Percentiles rank a stretch among this genome's conserved stretches.
Conservation (phyloP, 2,113 vertebrate species). For the Hypocryptadius cinnamomeus region DNA sequence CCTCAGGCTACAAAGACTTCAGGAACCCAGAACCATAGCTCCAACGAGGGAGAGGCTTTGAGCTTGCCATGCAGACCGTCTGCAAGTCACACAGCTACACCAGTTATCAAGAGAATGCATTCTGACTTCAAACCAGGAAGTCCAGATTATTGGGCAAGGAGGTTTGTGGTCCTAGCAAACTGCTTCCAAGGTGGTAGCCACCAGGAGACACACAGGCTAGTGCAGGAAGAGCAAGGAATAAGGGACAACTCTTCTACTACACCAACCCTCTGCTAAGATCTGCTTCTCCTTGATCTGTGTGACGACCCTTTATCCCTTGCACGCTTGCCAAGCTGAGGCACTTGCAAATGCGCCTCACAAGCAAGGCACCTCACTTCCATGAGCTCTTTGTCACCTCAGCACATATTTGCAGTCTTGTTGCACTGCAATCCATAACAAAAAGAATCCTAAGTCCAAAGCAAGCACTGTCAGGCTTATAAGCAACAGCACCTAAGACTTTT, state of each 20-base stretch:
- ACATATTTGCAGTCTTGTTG: neutral
- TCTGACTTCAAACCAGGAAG: neutral
- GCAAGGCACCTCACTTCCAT: neutral
- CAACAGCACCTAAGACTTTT: neutral
- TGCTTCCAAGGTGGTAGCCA: neutral
- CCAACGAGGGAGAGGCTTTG: accelerated
- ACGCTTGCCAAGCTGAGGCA: neutral
- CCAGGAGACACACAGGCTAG: neutral
- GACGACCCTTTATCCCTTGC: neutral
- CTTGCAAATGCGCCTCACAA: neutral
- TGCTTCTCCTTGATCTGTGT: neutral
- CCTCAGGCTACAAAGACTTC: neutral
- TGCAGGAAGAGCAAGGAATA: neutral
- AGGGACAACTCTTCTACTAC: neutral
- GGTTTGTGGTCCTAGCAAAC: neutral
- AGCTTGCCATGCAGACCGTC: neutral
- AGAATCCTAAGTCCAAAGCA: neutral
- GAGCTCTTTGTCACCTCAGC: neutral
- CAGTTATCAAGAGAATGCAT: neutral
- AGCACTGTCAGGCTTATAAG: neutral
- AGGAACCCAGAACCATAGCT: neutral
- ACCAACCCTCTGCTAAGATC: neutral
- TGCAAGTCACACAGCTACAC: neutral
- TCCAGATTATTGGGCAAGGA: neutral
- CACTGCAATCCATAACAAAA: neutral